A percentile compares a stretch with the other conserved stretches of the same genome.
These are phyloP conservation scores for Heliothis subflexa DNA, from an alignment of 1,140 invertebrate genomes.

Conservation along the genomic window DNA sequence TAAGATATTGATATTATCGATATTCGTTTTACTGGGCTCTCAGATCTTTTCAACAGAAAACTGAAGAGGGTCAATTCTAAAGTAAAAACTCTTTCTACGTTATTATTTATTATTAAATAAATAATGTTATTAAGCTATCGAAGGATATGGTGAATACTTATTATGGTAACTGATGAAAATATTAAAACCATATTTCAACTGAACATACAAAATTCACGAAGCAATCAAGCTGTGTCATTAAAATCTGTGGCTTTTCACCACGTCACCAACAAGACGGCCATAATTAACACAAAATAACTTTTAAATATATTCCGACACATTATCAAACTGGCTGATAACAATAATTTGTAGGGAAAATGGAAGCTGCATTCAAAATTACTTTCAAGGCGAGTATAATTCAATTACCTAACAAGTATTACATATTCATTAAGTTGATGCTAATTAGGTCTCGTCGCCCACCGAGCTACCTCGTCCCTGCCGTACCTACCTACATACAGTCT, in stretches of 20 bases:
- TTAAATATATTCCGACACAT: neutral
- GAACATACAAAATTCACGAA: neutral
- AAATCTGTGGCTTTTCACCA: neutral
- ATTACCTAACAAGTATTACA: constrained; percentile 54
- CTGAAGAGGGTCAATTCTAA: too few species aligned
- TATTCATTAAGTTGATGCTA: constrained; percentile 59
- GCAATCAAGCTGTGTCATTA: neutral
- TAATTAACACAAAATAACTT: neutral
- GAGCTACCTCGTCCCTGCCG: constrained; percentile 1
- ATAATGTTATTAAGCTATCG: too few species aligned
- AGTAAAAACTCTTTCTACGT: too few species aligned
- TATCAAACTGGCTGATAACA: neutral
- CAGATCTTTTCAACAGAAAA: too few species aligned
- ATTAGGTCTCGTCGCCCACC: constrained; percentile 50
- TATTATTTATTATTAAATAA: too few species aligned
- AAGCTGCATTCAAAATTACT: constrained; percentile 45
- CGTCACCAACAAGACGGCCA: neutral
- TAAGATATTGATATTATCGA: neutral
- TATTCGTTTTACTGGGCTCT: too few species aligned
- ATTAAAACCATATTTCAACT: too few species aligned
- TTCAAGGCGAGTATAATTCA: constrained; percentile 49
- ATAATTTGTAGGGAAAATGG: constrained; percentile 20
- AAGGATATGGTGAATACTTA: too few species aligned
- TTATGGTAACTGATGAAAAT: too few species aligned
- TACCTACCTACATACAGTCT: neutral